Conservation (phyloP, 2,113 vertebrate genomes). For the Chaenogobius annularis region DNA sequence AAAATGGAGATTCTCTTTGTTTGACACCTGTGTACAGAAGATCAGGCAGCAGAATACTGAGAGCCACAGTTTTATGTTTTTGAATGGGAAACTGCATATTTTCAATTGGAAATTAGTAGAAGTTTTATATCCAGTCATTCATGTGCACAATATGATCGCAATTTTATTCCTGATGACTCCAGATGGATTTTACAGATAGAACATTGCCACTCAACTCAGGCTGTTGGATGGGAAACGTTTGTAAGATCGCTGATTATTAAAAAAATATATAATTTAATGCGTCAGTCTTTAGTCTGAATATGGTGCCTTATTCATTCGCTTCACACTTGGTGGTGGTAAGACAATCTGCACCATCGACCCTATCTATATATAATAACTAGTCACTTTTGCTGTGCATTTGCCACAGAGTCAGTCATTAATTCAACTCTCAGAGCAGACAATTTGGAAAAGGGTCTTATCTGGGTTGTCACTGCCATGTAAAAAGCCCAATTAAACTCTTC, state of each 20-base stretch:
- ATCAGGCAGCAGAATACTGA: conserved; percentile 1
- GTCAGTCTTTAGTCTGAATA: no score
- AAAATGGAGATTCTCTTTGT: conserved; percentile 64
- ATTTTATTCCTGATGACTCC: not conserved
- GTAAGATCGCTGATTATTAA: no score
- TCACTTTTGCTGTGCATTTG: no score
- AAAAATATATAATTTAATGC: no score
- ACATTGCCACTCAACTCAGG: not conserved
- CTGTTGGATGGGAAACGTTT: not conserved
- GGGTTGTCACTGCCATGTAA: not conserved
- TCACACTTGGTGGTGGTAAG: no score
- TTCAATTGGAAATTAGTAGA: conserved; percentile 32
- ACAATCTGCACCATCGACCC: no score
- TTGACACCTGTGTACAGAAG: conserved; percentile 33
- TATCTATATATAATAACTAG: no score
- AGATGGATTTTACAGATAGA: not conserved
- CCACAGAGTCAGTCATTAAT: no score
- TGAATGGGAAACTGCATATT: conserved; percentile 50
- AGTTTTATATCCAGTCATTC: conserved; percentile 50
- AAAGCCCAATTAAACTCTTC: conserved; percentile 21
- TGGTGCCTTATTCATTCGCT: no score
- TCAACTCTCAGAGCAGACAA: no score
- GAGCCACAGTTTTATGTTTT: conserved; percentile 33
- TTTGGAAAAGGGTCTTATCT: not conserved
- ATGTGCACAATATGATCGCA: conserved; percentile 8